phyloP scores from a whole-genome alignment of 2,797 vertebrate species.

The Nasua narica region DNA sequence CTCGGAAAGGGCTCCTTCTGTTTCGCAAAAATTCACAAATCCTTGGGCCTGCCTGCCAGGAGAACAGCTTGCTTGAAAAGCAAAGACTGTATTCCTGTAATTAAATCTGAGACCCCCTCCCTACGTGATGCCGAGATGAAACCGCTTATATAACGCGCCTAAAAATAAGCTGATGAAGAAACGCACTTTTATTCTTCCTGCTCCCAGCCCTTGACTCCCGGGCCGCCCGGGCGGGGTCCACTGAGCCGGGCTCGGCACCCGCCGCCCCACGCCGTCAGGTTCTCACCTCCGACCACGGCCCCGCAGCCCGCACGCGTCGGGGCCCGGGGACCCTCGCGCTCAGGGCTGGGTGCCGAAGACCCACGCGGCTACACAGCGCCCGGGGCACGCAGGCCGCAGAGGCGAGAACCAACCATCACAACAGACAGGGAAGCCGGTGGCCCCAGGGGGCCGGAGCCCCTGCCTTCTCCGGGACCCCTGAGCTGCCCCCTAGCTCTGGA shows the following conservation, averaged over 20 bases:
- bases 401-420: not conserved
- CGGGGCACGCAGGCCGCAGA: rapidly evolving
- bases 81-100: conserved; percentile 83
- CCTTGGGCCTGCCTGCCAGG: conserved; percentile 78
- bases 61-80: conserved; percentile 83
- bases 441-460: not conserved
- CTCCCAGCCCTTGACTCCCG: not conserved
- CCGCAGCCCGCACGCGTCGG: rapidly evolving
- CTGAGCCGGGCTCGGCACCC: not conserved
- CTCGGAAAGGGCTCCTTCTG: conserved; percentile 66
- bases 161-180: conserved; percentile 84
- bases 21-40: conserved; percentile 69
- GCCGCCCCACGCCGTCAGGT: rapidly evolving
- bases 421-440: not conserved
- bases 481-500: not conserved
- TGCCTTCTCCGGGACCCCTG: not conserved
- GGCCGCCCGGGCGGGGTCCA: not conserved
- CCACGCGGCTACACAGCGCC: not conserved
- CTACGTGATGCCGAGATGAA: conserved; percentile 77
- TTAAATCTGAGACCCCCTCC: conserved; percentile 83
- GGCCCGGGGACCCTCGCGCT: rapidly evolving
- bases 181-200: conserved; percentile 18
- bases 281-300: not conserved
- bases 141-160: conserved; percentile 84
- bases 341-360: not conserved